Evolutionary conservation across 2,888 invertebrate genomes (phyloP), one percentile per base, ranked within the genome.

Genomic region (Isoperla grammatica): DNA sequence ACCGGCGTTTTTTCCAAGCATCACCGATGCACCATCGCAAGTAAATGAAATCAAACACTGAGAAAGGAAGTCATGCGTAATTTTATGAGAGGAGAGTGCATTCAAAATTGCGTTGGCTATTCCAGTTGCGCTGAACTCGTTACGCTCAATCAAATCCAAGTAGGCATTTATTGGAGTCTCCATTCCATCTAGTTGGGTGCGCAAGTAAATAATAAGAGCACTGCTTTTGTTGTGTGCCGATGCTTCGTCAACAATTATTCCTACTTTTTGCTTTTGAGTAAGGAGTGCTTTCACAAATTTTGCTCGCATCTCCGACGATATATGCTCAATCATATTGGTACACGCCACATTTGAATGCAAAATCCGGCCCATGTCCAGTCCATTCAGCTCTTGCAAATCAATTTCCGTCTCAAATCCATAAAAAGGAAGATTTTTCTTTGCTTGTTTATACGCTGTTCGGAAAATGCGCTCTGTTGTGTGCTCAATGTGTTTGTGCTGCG

Each of bases 1-100:
- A 59, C 54, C 64, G 42, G 39, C 48, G 35, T 58, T 65, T 63
- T 53, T 65, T 55, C 59, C 65, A 55, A 54, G 50, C 65, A 56
- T 65, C 55, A 29, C 57, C 50, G 50, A 50, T 56, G 65, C 59
- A 37, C 63, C 61, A 48, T 61, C 23, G 54, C 53, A 50, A 37
- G 46, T 23, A 57, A 50, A 60, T 40, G 39, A 42, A 59, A 50
- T 20, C 11, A 22, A 20, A 15, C 45, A n/a, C n/a, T n/a, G n/a
- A n/a, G n/a, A n/a, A 6, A 40, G 12, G 15, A 40, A 13, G 12
- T 40, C 40, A 15, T 40, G 40, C 4, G 40, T 40, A 5, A 40
- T n/a, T 11, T 15, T 15, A 40, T 13, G 45, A n/a, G n/a, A 15
- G 2, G 4, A 45, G 15, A 40, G 19, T 48, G 42, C 39, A 22